Conservation (phyloP, 2,113 vertebrate species). For the Sinocyclocheilus maitianheensis region DNA sequence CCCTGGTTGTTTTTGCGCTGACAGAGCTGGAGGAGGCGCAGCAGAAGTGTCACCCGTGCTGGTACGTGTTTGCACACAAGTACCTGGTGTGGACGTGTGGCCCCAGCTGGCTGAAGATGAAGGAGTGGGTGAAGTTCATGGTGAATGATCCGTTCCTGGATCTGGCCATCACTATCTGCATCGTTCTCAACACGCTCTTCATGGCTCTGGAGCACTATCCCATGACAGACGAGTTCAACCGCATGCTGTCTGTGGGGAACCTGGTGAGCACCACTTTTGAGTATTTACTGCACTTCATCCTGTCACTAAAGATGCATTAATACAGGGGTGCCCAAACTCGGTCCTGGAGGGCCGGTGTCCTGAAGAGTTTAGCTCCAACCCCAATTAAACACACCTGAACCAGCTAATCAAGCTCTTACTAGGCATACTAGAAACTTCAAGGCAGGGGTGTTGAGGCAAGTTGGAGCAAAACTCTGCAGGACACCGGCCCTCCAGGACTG, state of each 20-base stretch:
- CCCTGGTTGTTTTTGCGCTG: not conserved
- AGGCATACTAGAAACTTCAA: too few species aligned
- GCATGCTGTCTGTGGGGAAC: constrained; percentile 91
- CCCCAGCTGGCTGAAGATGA: constrained; percentile 85
- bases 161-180: constrained; percentile 94
- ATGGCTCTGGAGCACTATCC: constrained; percentile 98
- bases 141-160: constrained; percentile 97
- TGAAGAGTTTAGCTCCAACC: too few species aligned
- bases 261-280: constrained; percentile 76
- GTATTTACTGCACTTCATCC: too few species aligned
- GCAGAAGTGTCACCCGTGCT: constrained; percentile 91
- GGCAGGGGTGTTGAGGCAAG: too few species aligned
- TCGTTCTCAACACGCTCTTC: constrained; percentile 96
- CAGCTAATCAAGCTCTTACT: too few species aligned
- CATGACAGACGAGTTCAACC: constrained; percentile 92
- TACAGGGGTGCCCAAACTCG: too few species aligned
- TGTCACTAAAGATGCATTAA: too few species aligned
- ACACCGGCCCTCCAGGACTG: too few species aligned
- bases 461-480: too few species aligned
- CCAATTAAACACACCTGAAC: too few species aligned
- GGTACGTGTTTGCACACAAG: constrained; percentile 87
- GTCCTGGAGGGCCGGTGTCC: too few species aligned
- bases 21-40: constrained; percentile 93
- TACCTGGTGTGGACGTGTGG: constrained; percentile 94
- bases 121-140: constrained; percentile 86